Conservation (phyloP, 2,113 vertebrate genomes). For the Lophura nycthemera region DNA sequence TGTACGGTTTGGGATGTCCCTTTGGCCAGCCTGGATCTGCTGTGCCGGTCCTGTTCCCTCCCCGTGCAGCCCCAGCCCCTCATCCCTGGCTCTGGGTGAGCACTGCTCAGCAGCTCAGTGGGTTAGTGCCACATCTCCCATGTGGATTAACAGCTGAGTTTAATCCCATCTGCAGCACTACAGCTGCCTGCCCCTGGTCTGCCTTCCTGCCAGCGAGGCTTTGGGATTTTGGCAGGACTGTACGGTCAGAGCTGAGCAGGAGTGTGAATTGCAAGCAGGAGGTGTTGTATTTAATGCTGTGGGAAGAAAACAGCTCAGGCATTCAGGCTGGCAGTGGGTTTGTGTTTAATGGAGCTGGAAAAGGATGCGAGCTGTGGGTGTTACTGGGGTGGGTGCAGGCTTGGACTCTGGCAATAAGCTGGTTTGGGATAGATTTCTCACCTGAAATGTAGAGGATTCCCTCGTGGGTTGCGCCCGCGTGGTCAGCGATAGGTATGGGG, state of each 20-base stretch:
- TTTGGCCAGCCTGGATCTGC: not conserved
- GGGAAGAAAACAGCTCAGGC: not conserved
- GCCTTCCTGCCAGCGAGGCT: not conserved
- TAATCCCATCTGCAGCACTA: not conserved
- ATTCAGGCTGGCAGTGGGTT: not conserved
- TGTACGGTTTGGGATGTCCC: not conserved
- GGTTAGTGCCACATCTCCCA: not conserved
- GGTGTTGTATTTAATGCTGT: not conserved
- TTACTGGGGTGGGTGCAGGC: not conserved
- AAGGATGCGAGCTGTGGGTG: not conserved
- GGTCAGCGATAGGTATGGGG: conserved; percentile 60
- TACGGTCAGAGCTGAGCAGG: not conserved
- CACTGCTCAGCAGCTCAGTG: not conserved
- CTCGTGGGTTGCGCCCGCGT: conserved; percentile 49
- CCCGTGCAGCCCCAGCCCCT: not conserved
- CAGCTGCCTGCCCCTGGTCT: not conserved
- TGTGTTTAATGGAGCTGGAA: not conserved
- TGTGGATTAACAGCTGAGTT: not conserved
- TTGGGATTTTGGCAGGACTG: not conserved
- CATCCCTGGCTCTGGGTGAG: not conserved
- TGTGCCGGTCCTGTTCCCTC: not conserved
- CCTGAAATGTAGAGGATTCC: conserved; percentile 72
- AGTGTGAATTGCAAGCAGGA: not conserved
- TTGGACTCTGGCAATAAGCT: not conserved
- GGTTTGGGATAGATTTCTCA: not conserved